Evolutionary conservation across 2,797 vertebrate species (phyloP).

Genomic region (Hyperoplus lanceolatus): DNA sequence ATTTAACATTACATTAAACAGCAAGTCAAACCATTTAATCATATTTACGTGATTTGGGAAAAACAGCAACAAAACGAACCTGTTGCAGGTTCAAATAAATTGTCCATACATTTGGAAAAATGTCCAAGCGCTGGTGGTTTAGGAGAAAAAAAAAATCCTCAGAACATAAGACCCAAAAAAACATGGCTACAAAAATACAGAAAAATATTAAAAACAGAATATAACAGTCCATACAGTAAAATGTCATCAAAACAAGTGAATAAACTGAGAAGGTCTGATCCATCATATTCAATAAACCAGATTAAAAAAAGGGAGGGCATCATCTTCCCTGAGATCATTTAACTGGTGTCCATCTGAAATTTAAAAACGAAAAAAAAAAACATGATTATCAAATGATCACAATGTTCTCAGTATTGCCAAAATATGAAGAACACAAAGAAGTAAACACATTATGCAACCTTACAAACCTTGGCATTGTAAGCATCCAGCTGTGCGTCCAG

Average conservation of each 20-base stretch:
- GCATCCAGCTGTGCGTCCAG: slow-evolving; percentile 96
- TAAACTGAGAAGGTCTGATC: slow-evolving; percentile 14
- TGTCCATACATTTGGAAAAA: slow-evolving; percentile 28
- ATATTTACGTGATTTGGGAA: slow-evolving; percentile 21
- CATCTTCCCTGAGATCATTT: slow-evolving; percentile 63
- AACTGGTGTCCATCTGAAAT: slow-evolving; percentile 94
- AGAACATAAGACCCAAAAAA: slow-evolving; percentile 40
- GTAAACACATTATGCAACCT: fast-evolving
- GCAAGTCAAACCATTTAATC: slow-evolving; percentile 21
- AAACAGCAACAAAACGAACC: slow-evolving; percentile 3
- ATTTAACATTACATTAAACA: slow-evolving; percentile 43
- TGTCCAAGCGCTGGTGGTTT: neutral
- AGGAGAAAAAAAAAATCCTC: neutral
- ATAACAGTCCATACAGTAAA: slow-evolving; percentile 86
- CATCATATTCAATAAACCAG: slow-evolving; percentile 3
- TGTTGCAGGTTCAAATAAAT: slow-evolving; percentile 44
- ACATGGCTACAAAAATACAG: slow-evolving; percentile 41
- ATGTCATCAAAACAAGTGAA: slow-evolving; percentile 83
- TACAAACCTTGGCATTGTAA: slow-evolving; percentile 92
- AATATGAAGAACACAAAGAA: neutral
- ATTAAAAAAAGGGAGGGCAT: neutral
- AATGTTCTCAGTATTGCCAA: neutral
- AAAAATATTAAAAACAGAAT: slow-evolving; percentile 25
- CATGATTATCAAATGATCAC: fast-evolving
- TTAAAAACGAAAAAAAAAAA: neutral